phyloP scores from a whole-genome alignment of 2,113 vertebrate species.

The Zosterops lateralis region DNA sequence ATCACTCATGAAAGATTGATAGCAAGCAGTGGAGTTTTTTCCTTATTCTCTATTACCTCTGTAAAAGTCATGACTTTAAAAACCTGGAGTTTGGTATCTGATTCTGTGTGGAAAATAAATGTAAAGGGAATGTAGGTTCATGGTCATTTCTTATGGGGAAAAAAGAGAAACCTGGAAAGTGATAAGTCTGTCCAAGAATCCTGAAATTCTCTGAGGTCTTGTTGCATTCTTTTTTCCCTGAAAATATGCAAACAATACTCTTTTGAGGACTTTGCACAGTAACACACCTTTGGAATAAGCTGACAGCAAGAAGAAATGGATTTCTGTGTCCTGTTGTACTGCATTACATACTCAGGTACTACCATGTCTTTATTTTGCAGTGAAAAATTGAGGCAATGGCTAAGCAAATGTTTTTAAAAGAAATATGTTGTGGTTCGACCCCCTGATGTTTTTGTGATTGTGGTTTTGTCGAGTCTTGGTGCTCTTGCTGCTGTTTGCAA shows the following conservation, averaged over 20 bases:
- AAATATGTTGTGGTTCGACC: background rate
- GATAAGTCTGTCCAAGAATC: background rate
- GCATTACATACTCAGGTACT: background rate
- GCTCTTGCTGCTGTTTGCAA: background rate
- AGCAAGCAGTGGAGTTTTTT: background rate
- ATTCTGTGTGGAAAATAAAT: background rate
- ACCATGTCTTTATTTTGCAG: background rate
- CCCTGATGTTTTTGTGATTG: background rate
- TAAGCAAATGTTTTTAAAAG: background rate
- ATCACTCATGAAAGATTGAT: background rate
- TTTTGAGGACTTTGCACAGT: background rate
- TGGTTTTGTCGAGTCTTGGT: background rate
- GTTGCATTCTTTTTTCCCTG: background rate
- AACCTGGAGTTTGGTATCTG: background rate
- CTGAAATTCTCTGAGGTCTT: background rate
- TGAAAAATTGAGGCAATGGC: background rate
- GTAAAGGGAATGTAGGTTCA: background rate
- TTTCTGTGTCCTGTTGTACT: background rate
- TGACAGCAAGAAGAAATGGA: background rate
- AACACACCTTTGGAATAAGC: background rate
- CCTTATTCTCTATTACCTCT: background rate
- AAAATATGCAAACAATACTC: background rate
- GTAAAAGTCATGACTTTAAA: background rate
- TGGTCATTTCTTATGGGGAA: background rate
- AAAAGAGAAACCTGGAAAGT: background rate